Base-by-base conservation (phyloP, 2,888 invertebrate genomes). In the Entomobrya proxima region DNA sequence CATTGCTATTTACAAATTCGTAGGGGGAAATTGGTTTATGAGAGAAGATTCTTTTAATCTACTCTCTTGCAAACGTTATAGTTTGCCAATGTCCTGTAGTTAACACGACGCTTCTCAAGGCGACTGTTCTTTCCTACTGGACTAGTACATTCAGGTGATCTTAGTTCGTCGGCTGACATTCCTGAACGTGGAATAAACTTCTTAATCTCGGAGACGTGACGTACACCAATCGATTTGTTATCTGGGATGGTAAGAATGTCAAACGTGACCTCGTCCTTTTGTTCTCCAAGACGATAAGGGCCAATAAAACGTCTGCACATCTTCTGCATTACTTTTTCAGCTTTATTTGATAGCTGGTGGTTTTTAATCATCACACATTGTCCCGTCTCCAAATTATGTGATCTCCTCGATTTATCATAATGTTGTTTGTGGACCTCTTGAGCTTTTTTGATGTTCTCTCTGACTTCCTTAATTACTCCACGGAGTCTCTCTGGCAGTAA, bases 201-300 rank as follows among this genome's bases (percentile, higher is more conserved):
- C n/a, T 55, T 55, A 2, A 64, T 64, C 7, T 64, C 35, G 32
- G 32, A 32, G 21, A 69, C 69, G 35, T 69, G 69, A 15, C 69
- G 24, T 3, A 13, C 11, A 1, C 69, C 40, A 13, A 69, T 18
- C 4, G 24, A 6, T 18, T 24, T 44, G 7, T 40, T 27, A 5
- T 11, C 11, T 18, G 18, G 18, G 13, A 69, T 3, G 2, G 2
- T 15, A 7, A 40, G 24, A 9, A 69, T 15, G 6, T 69, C 69
- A 21, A 69, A 69, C 9, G 69, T 69, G 7, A 40, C 44, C 1
- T 21, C 9, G 18, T 37, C 9, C 2, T 15, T 21, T 4, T 5
- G 5, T 6, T 13, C 24, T 21, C 69, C 69, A 21, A 69, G 44
- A 2, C 2, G 5, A 21, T 40, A 69, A 13, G 69, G 69, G 15